phyloP scores from a whole-genome alignment of 2,888 invertebrate species.

The Scaptomyza caliginosa region DNA sequence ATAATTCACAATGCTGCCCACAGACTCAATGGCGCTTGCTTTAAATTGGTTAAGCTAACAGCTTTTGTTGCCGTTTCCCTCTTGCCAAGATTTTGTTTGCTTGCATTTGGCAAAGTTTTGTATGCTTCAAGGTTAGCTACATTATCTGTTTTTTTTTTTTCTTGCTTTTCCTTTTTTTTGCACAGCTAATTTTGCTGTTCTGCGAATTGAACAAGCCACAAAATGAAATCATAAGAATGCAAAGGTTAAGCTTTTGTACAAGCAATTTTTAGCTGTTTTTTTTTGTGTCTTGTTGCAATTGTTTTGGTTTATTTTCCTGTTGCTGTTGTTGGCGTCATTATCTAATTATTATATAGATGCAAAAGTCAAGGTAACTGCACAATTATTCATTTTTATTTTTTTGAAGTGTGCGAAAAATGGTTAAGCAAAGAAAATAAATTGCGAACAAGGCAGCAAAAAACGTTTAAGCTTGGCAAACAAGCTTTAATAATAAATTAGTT shows the following conservation, averaged over 20 bases:
- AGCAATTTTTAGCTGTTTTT: background rate
- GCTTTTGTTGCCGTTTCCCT: conserved; percentile 14
- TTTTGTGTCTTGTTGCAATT: conserved; percentile 50
- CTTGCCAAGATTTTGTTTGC: conserved; percentile 23
- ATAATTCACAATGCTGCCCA: conserved; percentile 32
- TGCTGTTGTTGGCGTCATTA: conserved; percentile 50
- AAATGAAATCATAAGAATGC: conserved; percentile 53
- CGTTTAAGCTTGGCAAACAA: conserved; percentile 26
- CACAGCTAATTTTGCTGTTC: conserved; percentile 42
- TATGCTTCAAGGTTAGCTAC: conserved; percentile 60
- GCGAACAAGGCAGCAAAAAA: conserved; percentile 26
- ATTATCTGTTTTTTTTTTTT: conserved; percentile 27
- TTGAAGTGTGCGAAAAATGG: conserved; percentile 34
- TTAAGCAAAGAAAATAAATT: conserved; percentile 37
- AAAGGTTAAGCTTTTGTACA: conserved; percentile 46
- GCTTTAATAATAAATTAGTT: conserved; percentile 34
- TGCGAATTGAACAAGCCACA: conserved; percentile 53
- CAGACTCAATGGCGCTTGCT: conserved; percentile 26
- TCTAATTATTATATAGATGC: conserved; percentile 68
- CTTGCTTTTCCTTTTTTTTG: conserved; percentile 23
- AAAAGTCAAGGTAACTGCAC: conserved; percentile 75
- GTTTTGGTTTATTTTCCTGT: conserved; percentile 20
- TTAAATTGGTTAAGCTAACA: conserved; percentile 18
- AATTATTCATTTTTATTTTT: conserved; percentile 61
- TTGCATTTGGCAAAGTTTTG: conserved; percentile 53